Evolutionary conservation across 2,797 vertebrate species (phyloP), one percentile per base, ranked within the genome.

Genomic region (Brachymystax lenok): DNA sequence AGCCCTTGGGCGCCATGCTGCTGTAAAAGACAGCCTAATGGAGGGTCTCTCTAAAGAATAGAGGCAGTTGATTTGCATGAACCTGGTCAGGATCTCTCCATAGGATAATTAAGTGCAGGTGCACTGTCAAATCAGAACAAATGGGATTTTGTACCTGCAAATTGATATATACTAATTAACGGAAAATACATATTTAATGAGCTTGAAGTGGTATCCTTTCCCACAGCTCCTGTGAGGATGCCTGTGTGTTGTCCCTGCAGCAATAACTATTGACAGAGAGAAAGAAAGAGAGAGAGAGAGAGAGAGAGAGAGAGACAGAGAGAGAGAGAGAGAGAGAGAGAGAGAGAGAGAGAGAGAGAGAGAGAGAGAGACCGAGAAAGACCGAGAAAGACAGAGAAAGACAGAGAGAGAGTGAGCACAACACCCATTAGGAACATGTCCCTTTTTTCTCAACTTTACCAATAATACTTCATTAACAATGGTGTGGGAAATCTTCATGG

Each of bases 11-110:
- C 10, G 52, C 33, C 33, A 10, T n/a, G 35, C 80, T 79, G 79
- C 83, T 84, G 89, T 90, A 88, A 88, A 86, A 92, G 88, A 88
- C 83, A 88, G 87, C 80, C 87, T 92, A 92, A 93, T 92, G 88
- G 89, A 91, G 84, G 85, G 84, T 90, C 88, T 85, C 86, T 85
- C 76, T 84, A 86, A 88, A 84, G 77, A 86, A 77, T 83, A 80
- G 82, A 85, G 90, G 88, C 84, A 89, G 86, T 83, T 80, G 85
- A 88, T 92, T 93, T 90, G 88, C 89, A 91, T 91, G 90, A 84
- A 85, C 76, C 77, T 84, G 87, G 89, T 90, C 89, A 88, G 90
- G 85, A 86, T 79, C 85, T 66, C 86, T 79, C 79, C 74, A 75
- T 61, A 80, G 78, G 79, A 77, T 74, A 77, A 77, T 84, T 86